These are phyloP conservation scores for Amblyteles armatorius DNA, from an alignment of 2,888 invertebrate species.

Conservation along the genomic window DNA sequence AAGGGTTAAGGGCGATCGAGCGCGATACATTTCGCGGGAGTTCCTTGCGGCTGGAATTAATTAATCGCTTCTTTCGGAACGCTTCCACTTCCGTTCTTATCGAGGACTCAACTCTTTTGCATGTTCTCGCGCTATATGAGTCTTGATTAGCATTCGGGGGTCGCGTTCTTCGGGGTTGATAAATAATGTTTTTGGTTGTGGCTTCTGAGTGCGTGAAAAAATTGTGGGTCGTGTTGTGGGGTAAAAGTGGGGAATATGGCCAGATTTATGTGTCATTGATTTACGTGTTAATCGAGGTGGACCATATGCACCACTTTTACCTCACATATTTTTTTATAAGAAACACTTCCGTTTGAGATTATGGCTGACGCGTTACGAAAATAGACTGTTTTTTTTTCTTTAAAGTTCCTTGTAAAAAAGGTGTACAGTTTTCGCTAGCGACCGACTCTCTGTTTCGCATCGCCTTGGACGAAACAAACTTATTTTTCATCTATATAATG, in stretches of 20 bases:
- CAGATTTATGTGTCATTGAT: no score
- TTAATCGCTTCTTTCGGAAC: slow-evolving; percentile 31
- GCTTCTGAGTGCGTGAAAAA: not conserved
- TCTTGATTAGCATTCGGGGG: not conserved
- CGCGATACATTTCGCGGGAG: slow-evolving; percentile 21
- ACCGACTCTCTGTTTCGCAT: no score
- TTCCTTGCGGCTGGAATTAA: slow-evolving; percentile 23
- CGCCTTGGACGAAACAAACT: no score
- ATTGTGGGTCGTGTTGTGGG: no score
- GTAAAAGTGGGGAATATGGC: no score
- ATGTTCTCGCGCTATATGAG: not conserved
- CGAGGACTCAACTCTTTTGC: not conserved
- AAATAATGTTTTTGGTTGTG: not conserved
- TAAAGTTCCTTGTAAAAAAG: no score
- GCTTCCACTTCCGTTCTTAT: slow-evolving; percentile 11
- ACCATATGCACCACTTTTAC: no score
- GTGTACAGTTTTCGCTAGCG: no score
- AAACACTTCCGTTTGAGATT: not conserved
- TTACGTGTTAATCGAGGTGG: no score
- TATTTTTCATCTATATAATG: no score
- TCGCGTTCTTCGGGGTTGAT: not conserved
- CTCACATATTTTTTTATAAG: not conserved
- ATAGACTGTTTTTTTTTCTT: no score
- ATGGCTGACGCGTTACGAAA: no score
- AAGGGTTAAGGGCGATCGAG: slow-evolving; percentile 50